Percentiles rank a stretch among this genome's conserved stretches.
These are phyloP conservation scores for Mechanitis messenoides DNA, from an alignment of 2,888 invertebrate species.

Conservation along the genomic window DNA sequence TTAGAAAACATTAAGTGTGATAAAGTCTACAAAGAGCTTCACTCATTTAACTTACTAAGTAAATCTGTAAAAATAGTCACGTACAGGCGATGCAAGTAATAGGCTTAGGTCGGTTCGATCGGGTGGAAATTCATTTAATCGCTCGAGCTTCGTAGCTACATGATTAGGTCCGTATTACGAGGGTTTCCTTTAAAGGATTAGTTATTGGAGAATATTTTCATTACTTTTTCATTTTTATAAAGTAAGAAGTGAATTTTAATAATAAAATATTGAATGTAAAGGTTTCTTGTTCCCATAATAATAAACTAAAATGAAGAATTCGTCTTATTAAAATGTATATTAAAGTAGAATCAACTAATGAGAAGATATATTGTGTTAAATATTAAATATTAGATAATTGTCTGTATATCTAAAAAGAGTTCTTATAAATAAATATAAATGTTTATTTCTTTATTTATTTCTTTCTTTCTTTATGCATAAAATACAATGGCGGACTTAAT, in stretches of 20 bases:
- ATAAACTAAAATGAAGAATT: no score
- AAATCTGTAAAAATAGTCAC: slow-evolving; percentile 21
- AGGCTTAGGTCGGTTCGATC: slow-evolving; percentile 21
- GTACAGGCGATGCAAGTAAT: slow-evolving; percentile 18
- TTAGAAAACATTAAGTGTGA: background rate
- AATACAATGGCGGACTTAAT: no score
- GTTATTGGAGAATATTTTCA: slow-evolving; percentile 2
- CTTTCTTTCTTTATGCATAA: no score
- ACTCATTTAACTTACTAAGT: slow-evolving; percentile 16
- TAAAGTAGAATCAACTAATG: no score
- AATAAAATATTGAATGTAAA: no score
- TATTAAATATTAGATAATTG: no score
- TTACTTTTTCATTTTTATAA: slow-evolving; percentile 2
- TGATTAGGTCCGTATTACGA: slow-evolving; percentile 23
- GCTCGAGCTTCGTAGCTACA: slow-evolving; percentile 16
- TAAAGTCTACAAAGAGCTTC: slow-evolving; percentile 6
- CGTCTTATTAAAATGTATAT: no score
- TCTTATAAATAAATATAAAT: no score
- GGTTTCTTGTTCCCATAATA: no score
- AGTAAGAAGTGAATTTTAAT: background rate
- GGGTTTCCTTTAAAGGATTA: slow-evolving; percentile 9
- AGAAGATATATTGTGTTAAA: no score
- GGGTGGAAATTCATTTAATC: slow-evolving; percentile 28
- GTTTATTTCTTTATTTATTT: no score
- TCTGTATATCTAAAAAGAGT: no score